phyloP scores from a whole-genome alignment of 2,888 invertebrate genomes.

The Oasisia sp. region DNA sequence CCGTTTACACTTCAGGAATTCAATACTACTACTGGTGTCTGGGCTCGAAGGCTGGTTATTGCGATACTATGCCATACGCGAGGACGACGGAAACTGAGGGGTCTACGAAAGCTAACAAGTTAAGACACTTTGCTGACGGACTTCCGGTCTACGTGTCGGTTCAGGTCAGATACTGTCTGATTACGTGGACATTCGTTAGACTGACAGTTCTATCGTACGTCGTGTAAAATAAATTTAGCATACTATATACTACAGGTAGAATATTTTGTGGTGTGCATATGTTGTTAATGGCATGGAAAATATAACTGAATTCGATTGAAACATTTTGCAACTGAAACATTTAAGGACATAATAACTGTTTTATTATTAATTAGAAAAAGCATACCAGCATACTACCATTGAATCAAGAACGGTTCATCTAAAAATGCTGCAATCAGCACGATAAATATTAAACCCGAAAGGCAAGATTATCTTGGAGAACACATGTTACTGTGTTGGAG shows the following conservation, averaged over 20 bases:
- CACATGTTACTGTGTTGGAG: too few relatives aligned
- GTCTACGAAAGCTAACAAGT: background rate
- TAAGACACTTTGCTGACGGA: background rate
- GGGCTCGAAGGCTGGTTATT: constrained; percentile 14
- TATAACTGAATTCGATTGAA: too few relatives aligned
- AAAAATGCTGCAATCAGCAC: too few relatives aligned
- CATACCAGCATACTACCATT: too few relatives aligned
- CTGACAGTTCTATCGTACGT: background rate
- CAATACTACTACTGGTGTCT: constrained; percentile 18
- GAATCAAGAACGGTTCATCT: too few relatives aligned
- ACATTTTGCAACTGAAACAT: background rate
- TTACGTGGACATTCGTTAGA: background rate
- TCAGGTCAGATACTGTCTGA: background rate
- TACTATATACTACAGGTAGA: too few relatives aligned
- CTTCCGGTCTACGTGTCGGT: background rate
- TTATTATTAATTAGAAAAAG: too few relatives aligned
- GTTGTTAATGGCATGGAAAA: too few relatives aligned
- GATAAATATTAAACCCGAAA: too few relatives aligned
- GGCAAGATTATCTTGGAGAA: too few relatives aligned
- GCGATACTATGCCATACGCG: background rate
- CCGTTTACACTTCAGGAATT: background rate
- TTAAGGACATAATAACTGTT: background rate
- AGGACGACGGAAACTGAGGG: background rate
- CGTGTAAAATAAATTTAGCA: too few relatives aligned
- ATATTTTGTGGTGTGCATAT: too few relatives aligned